Evolutionary conservation across 2,113 vertebrate genomes (phyloP).

Genomic region (Petaurus breviceps): DNA sequence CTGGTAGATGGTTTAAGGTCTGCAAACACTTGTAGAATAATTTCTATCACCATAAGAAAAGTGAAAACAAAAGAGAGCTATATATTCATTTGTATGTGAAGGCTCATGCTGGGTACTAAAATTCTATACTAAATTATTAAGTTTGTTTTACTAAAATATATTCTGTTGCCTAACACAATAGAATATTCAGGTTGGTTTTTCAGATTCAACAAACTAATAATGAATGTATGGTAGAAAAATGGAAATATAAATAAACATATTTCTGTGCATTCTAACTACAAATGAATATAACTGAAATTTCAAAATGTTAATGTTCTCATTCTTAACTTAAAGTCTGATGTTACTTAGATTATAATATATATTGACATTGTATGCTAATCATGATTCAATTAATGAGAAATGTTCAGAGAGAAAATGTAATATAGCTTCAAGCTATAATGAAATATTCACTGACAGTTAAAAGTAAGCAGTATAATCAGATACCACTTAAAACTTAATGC

Average conservation of each 20-base stretch:
- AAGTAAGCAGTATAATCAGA: slow-evolving; percentile 52
- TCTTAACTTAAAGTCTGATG: slow-evolving; percentile 43
- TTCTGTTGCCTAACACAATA: not conserved
- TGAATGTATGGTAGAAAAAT: not conserved
- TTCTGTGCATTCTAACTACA: not conserved
- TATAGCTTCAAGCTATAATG: slow-evolving; percentile 36
- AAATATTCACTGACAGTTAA: slow-evolving; percentile 64
- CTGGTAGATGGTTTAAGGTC: slow-evolving; percentile 3
- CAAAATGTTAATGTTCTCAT: not conserved
- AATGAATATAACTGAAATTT: not conserved
- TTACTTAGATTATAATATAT: slow-evolving; percentile 37
- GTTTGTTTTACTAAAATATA: not conserved
- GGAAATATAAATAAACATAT: not conserved
- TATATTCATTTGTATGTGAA: not conserved
- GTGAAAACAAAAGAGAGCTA: slow-evolving; percentile 24
- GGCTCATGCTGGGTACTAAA: slow-evolving; percentile 2
- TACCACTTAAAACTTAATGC: slow-evolving; percentile 26
- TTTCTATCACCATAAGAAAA: slow-evolving; percentile 25
- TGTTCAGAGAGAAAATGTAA: slow-evolving; percentile 42
- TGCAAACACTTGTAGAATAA: slow-evolving; percentile 26
- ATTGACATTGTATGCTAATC: slow-evolving; percentile 5
- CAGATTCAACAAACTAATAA: not conserved
- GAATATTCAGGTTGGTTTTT: not conserved
- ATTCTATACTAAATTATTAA: not conserved
- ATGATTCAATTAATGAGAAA: slow-evolving; percentile 56